Evolutionary conservation across 1,140 invertebrate species (phyloP), one percentile per base, ranked within the genome.

Genomic region (Eriosoma lanigerum): DNA sequence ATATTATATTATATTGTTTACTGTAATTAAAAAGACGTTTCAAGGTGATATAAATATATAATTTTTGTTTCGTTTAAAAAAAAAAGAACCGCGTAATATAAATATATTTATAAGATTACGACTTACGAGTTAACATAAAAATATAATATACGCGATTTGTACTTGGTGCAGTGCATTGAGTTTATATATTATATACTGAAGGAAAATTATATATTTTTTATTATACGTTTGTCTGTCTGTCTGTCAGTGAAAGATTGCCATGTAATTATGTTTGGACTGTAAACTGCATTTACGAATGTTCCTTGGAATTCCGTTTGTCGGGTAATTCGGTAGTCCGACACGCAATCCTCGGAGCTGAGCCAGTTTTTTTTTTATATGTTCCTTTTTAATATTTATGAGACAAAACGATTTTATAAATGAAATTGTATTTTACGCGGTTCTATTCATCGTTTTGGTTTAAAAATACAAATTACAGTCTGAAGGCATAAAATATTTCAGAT

Each of bases 271-370:
- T 50, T 46, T 1, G 52, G 56, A 21, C 19, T 73, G 24, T 32
- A 21, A 29, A 50, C 9, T 73, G 26, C 15, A 50, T 29, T 48
- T 44, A 76, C 32, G 8, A 21, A 44, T n/a, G 21, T 32, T 46
- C n/a, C 17, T 48, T 12, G 24, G 19, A 62, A 62, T 78, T 58
- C 29, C 19, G n/a, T 64, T 70, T 81, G 26, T 38, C 13, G 54
- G 56, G 46, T 81, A 62, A 60, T 54, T 81, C 60, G 19, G 72
- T 60, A 62, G 68, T n/a, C 15, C 17, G 32, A 58, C 64, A 70
- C 66, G 80, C 66, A n/a, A 70, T 58, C 29, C 56, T 17, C 19
- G 12, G 38, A 56, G 81, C 56, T 46, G 46, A 64, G 38, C 50
- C 32, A 70, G 19, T 68, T 81, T 64, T n/a, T n/a, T n/a, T n/a